Percentiles rank a stretch among this genome's conserved stretches.
phyloP scores from a whole-genome alignment of 2,888 invertebrate genomes.

The Chromoteleia sp. region DNA sequence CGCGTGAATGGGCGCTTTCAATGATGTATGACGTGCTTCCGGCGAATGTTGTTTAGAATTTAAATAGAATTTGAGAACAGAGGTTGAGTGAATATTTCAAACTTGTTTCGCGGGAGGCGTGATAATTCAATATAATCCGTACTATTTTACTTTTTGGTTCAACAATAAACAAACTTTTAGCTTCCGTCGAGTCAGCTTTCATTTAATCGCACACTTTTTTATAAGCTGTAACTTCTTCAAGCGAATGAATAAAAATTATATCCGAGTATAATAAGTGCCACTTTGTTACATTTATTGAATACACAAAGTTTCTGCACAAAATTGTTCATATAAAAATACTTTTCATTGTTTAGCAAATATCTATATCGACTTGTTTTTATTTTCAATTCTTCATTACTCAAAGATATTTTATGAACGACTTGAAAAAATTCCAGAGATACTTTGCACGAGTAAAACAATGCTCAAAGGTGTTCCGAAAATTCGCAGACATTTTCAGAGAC shows the following conservation, averaged over 20 bases:
- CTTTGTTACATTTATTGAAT: no score
- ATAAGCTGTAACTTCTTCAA: not conserved
- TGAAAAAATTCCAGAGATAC: conserved; percentile 7
- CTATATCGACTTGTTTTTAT: not conserved
- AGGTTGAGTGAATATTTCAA: conserved; percentile 19
- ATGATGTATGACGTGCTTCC: conserved; percentile 26
- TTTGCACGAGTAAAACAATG: conserved; percentile 22
- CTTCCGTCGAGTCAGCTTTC: not conserved
- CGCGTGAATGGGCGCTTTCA: conserved; percentile 23
- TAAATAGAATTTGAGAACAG: conserved; percentile 42
- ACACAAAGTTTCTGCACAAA: no score
- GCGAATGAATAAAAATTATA: no score
- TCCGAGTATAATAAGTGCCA: no score
- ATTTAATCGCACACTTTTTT: not conserved
- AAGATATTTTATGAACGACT: conserved; percentile 12
- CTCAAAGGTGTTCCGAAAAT: conserved; percentile 25
- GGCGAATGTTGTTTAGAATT: conserved; percentile 30
- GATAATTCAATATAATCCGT: conserved; percentile 17
- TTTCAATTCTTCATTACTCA: conserved; percentile 2
- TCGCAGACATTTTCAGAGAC: conserved; percentile 17
- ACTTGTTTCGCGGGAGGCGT: conserved; percentile 15
- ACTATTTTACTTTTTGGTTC: not conserved
- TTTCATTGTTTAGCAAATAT: not conserved
- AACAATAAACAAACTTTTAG: conserved; percentile 4
- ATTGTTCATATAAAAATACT: not conserved